These are phyloP conservation scores for Clanis bilineata DNA, from an alignment of 2,888 invertebrate species.

Conservation along the genomic window DNA sequence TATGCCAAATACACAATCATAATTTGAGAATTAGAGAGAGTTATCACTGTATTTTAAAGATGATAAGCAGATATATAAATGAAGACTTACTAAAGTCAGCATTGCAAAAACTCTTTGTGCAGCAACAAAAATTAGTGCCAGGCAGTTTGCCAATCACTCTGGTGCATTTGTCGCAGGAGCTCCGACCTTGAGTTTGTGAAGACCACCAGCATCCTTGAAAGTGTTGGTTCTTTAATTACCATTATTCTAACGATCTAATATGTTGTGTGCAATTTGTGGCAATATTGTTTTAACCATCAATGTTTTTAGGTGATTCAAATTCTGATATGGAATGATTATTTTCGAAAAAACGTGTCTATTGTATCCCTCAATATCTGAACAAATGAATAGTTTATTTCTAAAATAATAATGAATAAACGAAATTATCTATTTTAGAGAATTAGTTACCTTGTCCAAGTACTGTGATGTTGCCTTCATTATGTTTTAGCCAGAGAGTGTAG, in stretches of 20 bases:
- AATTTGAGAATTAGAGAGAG: no score
- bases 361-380: no score
- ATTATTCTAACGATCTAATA: no score
- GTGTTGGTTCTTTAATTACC: neutral
- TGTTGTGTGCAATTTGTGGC: no score
- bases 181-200: constrained; percentile 81
- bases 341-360: no score
- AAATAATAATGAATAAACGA: no score
- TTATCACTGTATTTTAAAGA: no score
- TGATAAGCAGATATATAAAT: neutral
- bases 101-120: constrained; percentile 90
- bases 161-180: constrained; percentile 71
- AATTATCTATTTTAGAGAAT: neutral
- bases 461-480: constrained; percentile 82
- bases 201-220: constrained; percentile 76
- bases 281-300: no score
- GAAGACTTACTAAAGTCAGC: constrained; percentile 79
- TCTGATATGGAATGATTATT: no score
- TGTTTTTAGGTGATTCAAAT: no score
- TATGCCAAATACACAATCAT: no score
- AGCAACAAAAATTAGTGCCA: constrained; percentile 91
- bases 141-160: constrained; percentile 65
- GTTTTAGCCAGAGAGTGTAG: constrained; percentile 87
- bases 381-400: no score
- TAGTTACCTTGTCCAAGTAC: constrained; percentile 87